Evolutionary conservation across 2,888 invertebrate species (phyloP).

Genomic region (Meta bourneti): DNA sequence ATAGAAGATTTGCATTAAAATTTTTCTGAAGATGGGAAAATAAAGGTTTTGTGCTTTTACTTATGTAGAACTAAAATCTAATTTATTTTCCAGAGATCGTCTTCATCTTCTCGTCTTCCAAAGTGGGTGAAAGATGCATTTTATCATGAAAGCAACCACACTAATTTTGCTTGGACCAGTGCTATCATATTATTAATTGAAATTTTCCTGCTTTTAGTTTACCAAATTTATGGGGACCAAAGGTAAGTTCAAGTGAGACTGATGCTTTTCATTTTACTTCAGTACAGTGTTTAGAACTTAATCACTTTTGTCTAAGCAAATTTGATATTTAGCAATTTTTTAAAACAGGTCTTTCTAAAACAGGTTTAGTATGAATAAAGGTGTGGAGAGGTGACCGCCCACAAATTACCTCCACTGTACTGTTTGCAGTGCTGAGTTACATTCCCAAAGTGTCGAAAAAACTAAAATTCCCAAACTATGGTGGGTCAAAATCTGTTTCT

Average conservation of each 20-base stretch:
- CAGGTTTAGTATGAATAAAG: too few species aligned
- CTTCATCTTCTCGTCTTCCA: conserved; percentile 32
- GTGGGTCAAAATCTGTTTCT: too few species aligned
- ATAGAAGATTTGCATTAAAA: too few species aligned
- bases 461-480: too few species aligned
- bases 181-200: conserved; percentile 83
- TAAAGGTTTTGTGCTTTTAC: too few species aligned
- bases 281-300: conserved; percentile 20
- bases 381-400: too few species aligned
- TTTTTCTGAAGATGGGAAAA: too few species aligned
- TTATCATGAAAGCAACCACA: conserved; percentile 84
- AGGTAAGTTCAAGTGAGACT: conserved; percentile 77
- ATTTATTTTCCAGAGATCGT: conserved; percentile 9
- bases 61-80: not conserved
- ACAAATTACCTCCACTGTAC: not conserved
- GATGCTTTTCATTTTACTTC: conserved; percentile 8
- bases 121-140: conserved; percentile 82
- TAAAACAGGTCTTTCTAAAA: not conserved
- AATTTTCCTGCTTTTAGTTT: conserved; percentile 79
- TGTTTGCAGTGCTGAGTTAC: not conserved
- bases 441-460: not conserved
- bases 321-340: not conserved
- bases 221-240: conserved; percentile 80
- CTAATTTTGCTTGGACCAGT: conserved; percentile 86
- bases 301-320: not conserved